These are phyloP conservation scores for Amphilophus citrinellus DNA, from an alignment of 2,113 vertebrate genomes.

Conservation along the genomic window DNA sequence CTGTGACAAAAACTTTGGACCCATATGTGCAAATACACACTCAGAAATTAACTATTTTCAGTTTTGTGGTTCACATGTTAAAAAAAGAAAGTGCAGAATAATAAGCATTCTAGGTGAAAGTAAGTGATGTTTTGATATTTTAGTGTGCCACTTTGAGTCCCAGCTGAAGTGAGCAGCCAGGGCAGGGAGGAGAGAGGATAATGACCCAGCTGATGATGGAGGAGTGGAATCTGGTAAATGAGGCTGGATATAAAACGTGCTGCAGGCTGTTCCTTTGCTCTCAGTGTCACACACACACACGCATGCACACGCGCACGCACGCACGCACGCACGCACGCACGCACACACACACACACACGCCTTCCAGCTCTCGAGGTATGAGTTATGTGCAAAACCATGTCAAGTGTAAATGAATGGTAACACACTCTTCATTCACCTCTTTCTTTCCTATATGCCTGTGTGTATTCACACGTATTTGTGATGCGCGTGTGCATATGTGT, in stretches of 20 bases:
- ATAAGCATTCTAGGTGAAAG: constrained; percentile 1
- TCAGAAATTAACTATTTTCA: constrained; percentile 25
- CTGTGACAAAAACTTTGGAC: background rate
- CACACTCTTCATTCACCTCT: constrained; percentile 13
- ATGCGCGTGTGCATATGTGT: background rate
- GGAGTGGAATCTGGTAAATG: constrained; percentile 70
- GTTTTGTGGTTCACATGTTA: background rate
- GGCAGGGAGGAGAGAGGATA: constrained; percentile 57
- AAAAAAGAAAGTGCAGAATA: constrained; percentile 17
- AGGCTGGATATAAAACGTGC: constrained; percentile 64
- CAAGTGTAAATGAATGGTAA: constrained; percentile 28
- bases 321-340: background rate
- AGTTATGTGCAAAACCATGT: constrained; percentile 32
- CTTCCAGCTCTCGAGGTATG: constrained; percentile 17
- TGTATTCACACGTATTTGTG: background rate
- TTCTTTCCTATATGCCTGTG: background rate
- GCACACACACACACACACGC: background rate
- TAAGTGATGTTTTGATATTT: constrained; percentile 35
- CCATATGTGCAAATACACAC: background rate
- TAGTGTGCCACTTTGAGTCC: constrained; percentile 46
- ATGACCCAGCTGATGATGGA: constrained; percentile 72
- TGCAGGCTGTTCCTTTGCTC: constrained; percentile 69
- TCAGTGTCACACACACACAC: constrained; percentile 9
- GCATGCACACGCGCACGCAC: constrained; percentile 23
- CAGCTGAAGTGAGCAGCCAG: constrained; percentile 39